A percentile compares a stretch with the other conserved stretches of the same genome.
These are phyloP conservation scores for Drosophila lutescens DNA, from an alignment of 2,888 invertebrate genomes.

Conservation along the genomic window DNA sequence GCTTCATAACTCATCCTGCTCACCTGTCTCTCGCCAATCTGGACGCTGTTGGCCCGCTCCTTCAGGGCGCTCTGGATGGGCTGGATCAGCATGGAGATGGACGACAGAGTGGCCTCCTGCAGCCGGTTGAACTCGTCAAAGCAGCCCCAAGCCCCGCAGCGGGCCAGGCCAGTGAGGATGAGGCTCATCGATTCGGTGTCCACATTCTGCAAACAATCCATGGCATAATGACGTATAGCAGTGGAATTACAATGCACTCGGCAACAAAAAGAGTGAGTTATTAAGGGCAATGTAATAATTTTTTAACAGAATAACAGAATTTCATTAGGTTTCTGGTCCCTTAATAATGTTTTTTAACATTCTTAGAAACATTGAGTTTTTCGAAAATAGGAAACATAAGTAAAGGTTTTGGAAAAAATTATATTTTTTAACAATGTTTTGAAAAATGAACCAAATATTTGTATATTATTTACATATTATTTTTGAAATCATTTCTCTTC, in stretches of 20 bases:
- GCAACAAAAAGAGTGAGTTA: not conserved
- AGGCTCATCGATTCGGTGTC: constrained; percentile 97
- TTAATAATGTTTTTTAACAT: too few relatives aligned
- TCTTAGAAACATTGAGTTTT: too few relatives aligned
- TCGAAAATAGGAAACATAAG: too few relatives aligned
- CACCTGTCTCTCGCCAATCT: constrained; percentile 86
- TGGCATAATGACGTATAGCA: constrained; percentile 63
- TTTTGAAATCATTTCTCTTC: too few relatives aligned
- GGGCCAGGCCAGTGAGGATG: constrained; percentile 95
- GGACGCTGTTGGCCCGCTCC: constrained; percentile 85
- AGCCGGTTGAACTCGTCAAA: constrained; percentile 99
- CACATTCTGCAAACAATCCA: constrained; percentile 88
- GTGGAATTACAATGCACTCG: constrained; percentile 9
- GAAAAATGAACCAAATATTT: too few relatives aligned
- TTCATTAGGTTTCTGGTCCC: too few relatives aligned
- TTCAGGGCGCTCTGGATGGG: constrained; percentile 94
- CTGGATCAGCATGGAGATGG: constrained; percentile 97
- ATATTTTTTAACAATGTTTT: too few relatives aligned
- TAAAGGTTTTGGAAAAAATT: too few relatives aligned
- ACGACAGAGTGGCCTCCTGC: constrained; percentile 96
- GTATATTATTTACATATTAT: too few relatives aligned
- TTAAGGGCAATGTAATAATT: too few relatives aligned
- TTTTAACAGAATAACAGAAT: too few relatives aligned
- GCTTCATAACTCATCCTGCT: constrained; percentile 59
- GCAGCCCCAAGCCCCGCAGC: constrained; percentile 99